Evolutionary conservation across 1,140 invertebrate species (phyloP).

Genomic region (Pteromalus puparum): DNA sequence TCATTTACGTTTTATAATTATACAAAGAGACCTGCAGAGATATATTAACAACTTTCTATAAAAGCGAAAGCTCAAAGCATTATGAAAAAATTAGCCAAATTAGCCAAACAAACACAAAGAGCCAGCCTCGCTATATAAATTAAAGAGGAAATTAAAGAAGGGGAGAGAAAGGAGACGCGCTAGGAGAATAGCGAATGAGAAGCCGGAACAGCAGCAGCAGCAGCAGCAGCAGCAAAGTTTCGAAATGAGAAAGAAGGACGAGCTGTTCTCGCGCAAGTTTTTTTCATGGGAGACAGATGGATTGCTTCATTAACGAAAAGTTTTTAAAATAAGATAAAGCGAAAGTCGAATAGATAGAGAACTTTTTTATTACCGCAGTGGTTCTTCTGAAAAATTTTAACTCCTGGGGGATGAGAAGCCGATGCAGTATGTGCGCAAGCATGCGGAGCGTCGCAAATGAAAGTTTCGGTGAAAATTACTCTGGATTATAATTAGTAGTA

Average conservation of each 20-base stretch:
- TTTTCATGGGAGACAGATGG: constrained; percentile 31
- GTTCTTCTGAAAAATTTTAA: constrained; percentile 36
- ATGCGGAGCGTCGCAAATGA: background rate
- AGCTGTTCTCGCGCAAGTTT: background rate
- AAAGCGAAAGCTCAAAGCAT: background rate
- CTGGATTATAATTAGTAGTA: too few species aligned
- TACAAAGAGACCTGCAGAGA: background rate
- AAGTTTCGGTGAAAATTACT: background rate
- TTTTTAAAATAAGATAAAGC: constrained; percentile 51
- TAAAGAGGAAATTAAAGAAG: constrained; percentile 40
- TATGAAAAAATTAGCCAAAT: constrained; percentile 10
- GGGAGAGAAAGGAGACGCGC: background rate
- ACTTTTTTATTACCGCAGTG: constrained; percentile 28
- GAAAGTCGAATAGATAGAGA: constrained; percentile 36
- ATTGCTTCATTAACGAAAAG: constrained; percentile 53
- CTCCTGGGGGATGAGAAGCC: background rate
- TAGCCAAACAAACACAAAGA: constrained; percentile 7
- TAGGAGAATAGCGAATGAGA: constrained; percentile 12
- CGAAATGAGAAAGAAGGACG: constrained; percentile 13
- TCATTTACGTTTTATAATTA: too few species aligned
- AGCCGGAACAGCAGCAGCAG: background rate
- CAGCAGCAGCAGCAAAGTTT: constrained; percentile 17
- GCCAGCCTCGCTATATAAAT: background rate
- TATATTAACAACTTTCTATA: background rate
- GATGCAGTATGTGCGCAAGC: background rate